A percentile compares a stretch with the other conserved stretches of the same genome.
These are phyloP conservation scores for Synergus gifuensis DNA, from an alignment of 2,888 invertebrate species.

Conservation along the genomic window DNA sequence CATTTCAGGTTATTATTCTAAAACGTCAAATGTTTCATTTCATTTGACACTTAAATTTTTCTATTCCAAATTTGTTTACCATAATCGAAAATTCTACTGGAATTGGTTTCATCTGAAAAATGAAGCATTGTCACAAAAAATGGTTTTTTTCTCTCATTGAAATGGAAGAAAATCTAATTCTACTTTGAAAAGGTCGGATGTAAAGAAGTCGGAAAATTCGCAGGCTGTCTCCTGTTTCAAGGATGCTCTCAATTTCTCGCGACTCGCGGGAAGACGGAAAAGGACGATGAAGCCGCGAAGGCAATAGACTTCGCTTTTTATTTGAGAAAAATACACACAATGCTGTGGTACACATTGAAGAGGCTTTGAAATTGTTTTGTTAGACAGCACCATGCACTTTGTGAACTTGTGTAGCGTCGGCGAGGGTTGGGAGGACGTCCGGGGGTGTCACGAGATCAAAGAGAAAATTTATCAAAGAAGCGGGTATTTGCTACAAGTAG, in stretches of 20 bases:
- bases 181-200: background rate
- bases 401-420: constrained; percentile 52
- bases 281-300: constrained; percentile 40
- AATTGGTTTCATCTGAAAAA: too few species aligned
- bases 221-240: constrained; percentile 26
- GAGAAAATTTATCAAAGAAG: constrained; percentile 64
- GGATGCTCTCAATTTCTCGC: constrained; percentile 19
- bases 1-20: background rate
- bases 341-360: constrained; percentile 50
- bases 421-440: constrained; percentile 53
- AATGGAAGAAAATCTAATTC: too few species aligned
- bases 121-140: background rate
- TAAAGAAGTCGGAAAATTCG: background rate
- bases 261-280: background rate
- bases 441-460: constrained; percentile 65
- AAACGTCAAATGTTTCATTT: background rate
- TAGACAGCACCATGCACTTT: constrained; percentile 43
- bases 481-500: constrained; percentile 66
- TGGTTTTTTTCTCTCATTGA: too few species aligned
- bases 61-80: too few species aligned
- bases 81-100: too few species aligned
- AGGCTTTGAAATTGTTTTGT: constrained; percentile 56
- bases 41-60: too few species aligned
- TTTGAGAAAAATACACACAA: constrained; percentile 54
- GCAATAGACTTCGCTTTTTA: constrained; percentile 56